Conservation (phyloP, 2,888 invertebrate species). For the Choristoneura rosaceana region DNA sequence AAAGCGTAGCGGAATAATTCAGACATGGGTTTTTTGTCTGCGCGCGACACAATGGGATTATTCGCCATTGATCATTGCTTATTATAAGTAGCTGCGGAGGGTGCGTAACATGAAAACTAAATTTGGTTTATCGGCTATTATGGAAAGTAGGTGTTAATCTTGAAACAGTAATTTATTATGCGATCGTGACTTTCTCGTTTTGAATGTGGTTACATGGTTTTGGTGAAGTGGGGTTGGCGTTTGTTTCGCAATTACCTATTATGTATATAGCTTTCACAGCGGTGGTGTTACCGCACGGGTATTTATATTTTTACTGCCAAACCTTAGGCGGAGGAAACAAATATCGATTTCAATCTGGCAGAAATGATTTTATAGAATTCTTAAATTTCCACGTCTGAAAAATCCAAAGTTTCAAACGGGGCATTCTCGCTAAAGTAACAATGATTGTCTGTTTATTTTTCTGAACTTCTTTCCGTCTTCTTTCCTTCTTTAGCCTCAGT, state of each 20-base stretch:
- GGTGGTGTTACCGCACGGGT: neutral
- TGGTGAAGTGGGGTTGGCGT: conserved; percentile 38
- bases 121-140: conserved; percentile 86
- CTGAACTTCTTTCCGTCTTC: too few relatives aligned
- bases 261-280: neutral
- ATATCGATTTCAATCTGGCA: too few relatives aligned
- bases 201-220: conserved; percentile 63
- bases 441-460: too few relatives aligned
- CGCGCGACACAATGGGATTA: conserved; percentile 82
- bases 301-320: too few relatives aligned
- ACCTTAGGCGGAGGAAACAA: too few relatives aligned
- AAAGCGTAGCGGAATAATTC: conserved; percentile 82
- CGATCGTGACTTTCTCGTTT: conserved; percentile 79
- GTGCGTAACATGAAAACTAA: conserved; percentile 85
- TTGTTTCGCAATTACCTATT: conserved; percentile 27
- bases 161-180: conserved; percentile 78
- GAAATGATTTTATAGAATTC: neutral
- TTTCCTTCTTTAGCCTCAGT: too few relatives aligned
- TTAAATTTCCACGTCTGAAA: neutral
- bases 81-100: conserved; percentile 82
- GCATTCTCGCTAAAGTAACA: too few relatives aligned
- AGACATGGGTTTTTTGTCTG: conserved; percentile 83
- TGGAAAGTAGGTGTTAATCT: conserved; percentile 85
- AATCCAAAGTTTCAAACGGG: neutral
- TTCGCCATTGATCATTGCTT: conserved; percentile 85